phyloP scores from a whole-genome alignment of 2,888 invertebrate genomes.

The Charanyca ferruginea region DNA sequence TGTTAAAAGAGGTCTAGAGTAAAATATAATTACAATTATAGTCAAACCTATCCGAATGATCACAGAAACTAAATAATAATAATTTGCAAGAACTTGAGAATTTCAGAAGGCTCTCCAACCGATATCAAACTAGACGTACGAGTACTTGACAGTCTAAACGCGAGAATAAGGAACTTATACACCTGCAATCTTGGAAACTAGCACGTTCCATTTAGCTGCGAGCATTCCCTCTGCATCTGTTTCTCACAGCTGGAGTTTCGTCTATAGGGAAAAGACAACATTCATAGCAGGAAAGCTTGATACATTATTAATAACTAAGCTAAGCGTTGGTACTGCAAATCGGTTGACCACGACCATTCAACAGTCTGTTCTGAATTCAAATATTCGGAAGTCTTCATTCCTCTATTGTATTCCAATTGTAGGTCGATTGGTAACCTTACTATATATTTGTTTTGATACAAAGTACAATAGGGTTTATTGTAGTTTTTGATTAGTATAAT shows the following conservation, averaged over 20 bases:
- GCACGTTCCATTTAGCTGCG: slow-evolving; percentile 40
- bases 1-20: too few species aligned
- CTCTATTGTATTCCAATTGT: slow-evolving; percentile 28
- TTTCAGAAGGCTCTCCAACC: background rate
- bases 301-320: slow-evolving; percentile 55
- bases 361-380: slow-evolving; percentile 36
- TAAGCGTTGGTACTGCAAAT: slow-evolving; percentile 37
- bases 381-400: slow-evolving; percentile 29
- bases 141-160: slow-evolving; percentile 21
- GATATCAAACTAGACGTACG: slow-evolving; percentile 1
- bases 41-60: too few species aligned
- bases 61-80: slow-evolving; percentile 9
- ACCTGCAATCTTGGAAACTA: slow-evolving; percentile 49
- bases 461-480: slow-evolving; percentile 6
- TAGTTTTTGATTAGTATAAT: background rate
- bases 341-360: slow-evolving; percentile 48
- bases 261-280: slow-evolving; percentile 48
- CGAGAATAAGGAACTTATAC: slow-evolving; percentile 14
- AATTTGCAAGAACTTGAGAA: background rate
- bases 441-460: slow-evolving; percentile 27
- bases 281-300: slow-evolving; percentile 31
- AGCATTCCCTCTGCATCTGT: slow-evolving; percentile 53
- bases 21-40: too few species aligned
- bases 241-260: slow-evolving; percentile 38
- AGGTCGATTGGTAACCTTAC: slow-evolving; percentile 15